Base-by-base conservation (phyloP, 1,140 invertebrate genomes). In the Pygmarrhopalites habei region DNA sequence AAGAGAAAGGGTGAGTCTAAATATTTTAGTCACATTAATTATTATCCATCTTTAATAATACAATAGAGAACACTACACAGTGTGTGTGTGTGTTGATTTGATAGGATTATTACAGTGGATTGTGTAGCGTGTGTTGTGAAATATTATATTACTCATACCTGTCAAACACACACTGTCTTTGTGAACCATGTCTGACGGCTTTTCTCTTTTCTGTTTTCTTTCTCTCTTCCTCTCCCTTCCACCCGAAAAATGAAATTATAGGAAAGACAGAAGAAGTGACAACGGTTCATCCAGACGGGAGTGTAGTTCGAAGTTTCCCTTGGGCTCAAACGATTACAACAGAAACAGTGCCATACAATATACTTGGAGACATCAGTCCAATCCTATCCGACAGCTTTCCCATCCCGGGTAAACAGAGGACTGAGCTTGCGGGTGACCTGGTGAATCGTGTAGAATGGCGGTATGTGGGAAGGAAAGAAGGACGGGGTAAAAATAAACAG, bases 371-470 rank as follows among this genome's bases (percentile, higher is more conserved):
- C 73, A 85, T 89, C 44, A 87, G 89, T 72, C 86, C 88, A 1
- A 80, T 91, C 2, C 73, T 92, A 0, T 88, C 87, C 1, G 89
- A 93, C 75, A 91, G 87, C 69, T 92, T 93, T 72, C 91, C 91
- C 0, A 86, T 94, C 1, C 90, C 91, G 2, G 88, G 88, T 1
- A 91, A 91, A 73, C 90, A 95, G 74, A 84, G 86, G 67, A 90
- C 87, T 0, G 89, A 92, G 76, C 85, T 94, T 28, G 88, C 87
- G 17, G 89, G 89, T 0, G 91, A 95, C 72, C 77, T 95, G 25
- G 88, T 92, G 0, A 96, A 96, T 73, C 81, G 90, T 62, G 90
- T 97, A 65, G 92, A 96, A 77, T 97, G 94, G 93, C 81, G 91
- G 43, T 97, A 95, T 75, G 92, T 91, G 75, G 77, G 90, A 23